phyloP scores from a whole-genome alignment of 2,113 vertebrate species.

The Clarias batrachus region DNA sequence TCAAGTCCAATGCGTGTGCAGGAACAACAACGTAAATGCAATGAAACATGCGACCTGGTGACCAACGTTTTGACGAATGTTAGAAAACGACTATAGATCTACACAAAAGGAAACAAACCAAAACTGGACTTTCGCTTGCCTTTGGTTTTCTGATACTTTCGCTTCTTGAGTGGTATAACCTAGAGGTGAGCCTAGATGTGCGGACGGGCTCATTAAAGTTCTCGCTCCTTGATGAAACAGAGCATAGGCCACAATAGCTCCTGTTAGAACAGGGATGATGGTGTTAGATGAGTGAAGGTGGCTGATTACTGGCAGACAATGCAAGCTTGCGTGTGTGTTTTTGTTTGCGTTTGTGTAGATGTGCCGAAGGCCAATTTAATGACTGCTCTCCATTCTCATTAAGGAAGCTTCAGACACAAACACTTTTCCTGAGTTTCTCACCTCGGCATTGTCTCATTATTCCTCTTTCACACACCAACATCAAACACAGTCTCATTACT shows the following conservation, averaged over 20 bases:
- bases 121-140: not conserved
- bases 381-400: constrained; percentile 51
- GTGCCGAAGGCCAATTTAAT: constrained; percentile 39
- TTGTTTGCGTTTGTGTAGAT: constrained; percentile 21
- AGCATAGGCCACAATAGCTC: constrained; percentile 66
- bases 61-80: not conserved
- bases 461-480: constrained; percentile 21
- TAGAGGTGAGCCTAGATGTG: not conserved
- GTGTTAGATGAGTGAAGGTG: constrained; percentile 63
- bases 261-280: constrained; percentile 59
- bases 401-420: constrained; percentile 42
- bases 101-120: not conserved
- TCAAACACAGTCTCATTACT: constrained; percentile 39
- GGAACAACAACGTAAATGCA: not conserved
- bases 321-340: constrained; percentile 50
- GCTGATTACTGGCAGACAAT: constrained; percentile 69
- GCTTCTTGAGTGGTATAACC: not conserved
- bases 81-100: not conserved
- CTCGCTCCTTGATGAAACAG: constrained; percentile 57
- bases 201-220: constrained; percentile 63
- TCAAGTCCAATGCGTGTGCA: not conserved
- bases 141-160: not conserved
- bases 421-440: constrained; percentile 40
- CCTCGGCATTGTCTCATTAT: constrained; percentile 47
- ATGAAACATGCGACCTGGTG: not conserved